A percentile compares a stretch with the other conserved stretches of the same genome.
Conservation (phyloP, 2,797 vertebrate species). For the Halcyon smyrnensis region DNA sequence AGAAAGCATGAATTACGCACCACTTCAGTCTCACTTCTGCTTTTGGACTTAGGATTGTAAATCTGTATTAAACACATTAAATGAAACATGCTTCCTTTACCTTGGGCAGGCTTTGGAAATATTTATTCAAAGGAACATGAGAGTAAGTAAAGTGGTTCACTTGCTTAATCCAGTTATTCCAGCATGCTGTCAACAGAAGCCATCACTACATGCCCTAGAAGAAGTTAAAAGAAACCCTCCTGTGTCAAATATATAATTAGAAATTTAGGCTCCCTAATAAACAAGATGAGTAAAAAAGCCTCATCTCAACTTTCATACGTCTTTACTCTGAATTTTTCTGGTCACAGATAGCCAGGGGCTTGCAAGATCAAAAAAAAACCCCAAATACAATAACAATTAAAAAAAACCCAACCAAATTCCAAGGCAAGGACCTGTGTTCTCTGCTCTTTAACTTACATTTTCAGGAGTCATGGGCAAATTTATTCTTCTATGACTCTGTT, state of each 20-base stretch:
- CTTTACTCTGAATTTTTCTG: not conserved
- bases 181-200: not conserved
- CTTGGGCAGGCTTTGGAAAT: not conserved
- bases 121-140: not conserved
- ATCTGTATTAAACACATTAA: conserved; percentile 2
- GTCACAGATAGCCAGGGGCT: not conserved
- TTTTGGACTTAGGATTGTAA: not conserved
- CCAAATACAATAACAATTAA: too few species aligned
- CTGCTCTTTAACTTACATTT: not conserved
- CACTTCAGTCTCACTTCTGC: not conserved
- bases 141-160: not conserved
- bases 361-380: not conserved
- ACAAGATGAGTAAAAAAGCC: not conserved
- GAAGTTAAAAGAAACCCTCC: not conserved
- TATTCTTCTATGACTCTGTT: not conserved
- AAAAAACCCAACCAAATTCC: not conserved
- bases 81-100: not conserved
- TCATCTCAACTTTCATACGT: not conserved
- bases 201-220: not conserved
- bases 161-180: not conserved
- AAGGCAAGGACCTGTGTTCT: not conserved
- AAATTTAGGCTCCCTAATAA: not conserved
- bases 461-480: not conserved
- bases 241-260: not conserved
- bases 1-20: not conserved